Percentiles rank a stretch among this genome's conserved stretches.
These are phyloP conservation scores for Centrocercus urophasianus DNA, from an alignment of 2,113 vertebrate species.

Conservation along the genomic window DNA sequence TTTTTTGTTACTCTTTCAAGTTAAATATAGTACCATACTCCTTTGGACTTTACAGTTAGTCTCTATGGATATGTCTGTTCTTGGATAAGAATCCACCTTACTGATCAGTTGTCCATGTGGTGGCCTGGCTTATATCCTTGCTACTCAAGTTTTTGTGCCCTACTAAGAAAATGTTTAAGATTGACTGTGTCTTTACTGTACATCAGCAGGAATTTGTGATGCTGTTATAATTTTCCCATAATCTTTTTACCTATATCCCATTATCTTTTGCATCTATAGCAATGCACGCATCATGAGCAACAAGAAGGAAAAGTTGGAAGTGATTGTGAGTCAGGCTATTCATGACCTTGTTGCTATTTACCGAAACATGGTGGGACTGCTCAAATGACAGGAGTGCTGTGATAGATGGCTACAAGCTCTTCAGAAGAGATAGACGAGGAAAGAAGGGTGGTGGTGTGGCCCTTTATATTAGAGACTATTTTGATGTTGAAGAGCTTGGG, in stretches of 20 bases:
- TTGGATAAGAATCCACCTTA: background rate
- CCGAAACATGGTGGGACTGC: too few species aligned
- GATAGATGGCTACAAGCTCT: too few species aligned
- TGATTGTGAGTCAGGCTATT: too few species aligned
- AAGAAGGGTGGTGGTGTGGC: too few species aligned
- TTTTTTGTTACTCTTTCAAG: background rate
- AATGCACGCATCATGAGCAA: too few species aligned
- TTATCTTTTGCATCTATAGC: too few species aligned
- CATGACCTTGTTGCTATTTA: too few species aligned
- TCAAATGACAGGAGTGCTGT: too few species aligned
- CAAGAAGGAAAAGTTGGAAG: too few species aligned
- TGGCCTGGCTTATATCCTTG: background rate
- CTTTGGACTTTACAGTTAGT: background rate
- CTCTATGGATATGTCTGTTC: background rate
- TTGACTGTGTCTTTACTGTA: background rate
- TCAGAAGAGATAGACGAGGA: too few species aligned
- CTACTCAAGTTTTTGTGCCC: background rate
- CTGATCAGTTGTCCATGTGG: background rate
- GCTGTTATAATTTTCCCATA: background rate
- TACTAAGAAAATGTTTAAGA: background rate
- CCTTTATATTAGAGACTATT: too few species aligned
- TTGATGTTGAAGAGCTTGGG: too few species aligned
- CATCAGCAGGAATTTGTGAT: background rate
- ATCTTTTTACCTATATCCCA: background rate
- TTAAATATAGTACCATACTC: background rate